Evolutionary conservation across 2,888 invertebrate genomes (phyloP).

Genomic region (Phasia obesa): DNA sequence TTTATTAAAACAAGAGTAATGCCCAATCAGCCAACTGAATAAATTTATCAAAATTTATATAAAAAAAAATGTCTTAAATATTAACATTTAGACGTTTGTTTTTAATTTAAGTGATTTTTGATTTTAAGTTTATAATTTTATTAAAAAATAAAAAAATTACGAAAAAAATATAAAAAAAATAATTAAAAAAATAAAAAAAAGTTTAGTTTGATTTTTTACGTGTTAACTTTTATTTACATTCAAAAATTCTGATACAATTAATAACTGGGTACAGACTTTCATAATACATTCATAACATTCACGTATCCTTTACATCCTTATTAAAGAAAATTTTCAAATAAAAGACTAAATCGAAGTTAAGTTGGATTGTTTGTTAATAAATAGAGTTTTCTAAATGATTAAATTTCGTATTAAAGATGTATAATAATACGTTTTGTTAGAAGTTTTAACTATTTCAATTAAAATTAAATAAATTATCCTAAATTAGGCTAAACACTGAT

Average conservation of each 20-base stretch:
- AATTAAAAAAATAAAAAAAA: constrained; percentile 67
- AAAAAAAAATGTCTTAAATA: constrained; percentile 69
- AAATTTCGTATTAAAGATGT: no score
- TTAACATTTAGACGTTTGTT: constrained; percentile 77
- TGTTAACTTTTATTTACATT: constrained; percentile 18
- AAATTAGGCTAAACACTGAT: no score
- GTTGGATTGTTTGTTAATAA: no score
- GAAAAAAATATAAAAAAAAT: constrained; percentile 71
- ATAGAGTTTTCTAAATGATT: no score
- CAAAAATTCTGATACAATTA: not conserved
- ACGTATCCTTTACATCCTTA: constrained; percentile 14
- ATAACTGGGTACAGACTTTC: not conserved
- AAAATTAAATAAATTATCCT: no score
- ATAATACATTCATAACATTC: constrained; percentile 11
- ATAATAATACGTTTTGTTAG: no score
- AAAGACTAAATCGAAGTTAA: no score
- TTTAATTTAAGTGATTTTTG: constrained; percentile 81
- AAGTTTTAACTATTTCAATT: no score
- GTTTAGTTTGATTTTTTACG: constrained; percentile 53
- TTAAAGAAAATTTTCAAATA: no score
- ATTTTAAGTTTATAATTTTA: constrained; percentile 81
- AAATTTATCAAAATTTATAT: constrained; percentile 66
- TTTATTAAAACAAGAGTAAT: constrained; percentile 38
- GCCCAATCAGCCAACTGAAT: constrained; percentile 72
- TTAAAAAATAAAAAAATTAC: constrained; percentile 76